A percentile compares a stretch with the other conserved stretches of the same genome.
phyloP scores from a whole-genome alignment of 2,113 vertebrate species.

The Planiliza haematocheilus region DNA sequence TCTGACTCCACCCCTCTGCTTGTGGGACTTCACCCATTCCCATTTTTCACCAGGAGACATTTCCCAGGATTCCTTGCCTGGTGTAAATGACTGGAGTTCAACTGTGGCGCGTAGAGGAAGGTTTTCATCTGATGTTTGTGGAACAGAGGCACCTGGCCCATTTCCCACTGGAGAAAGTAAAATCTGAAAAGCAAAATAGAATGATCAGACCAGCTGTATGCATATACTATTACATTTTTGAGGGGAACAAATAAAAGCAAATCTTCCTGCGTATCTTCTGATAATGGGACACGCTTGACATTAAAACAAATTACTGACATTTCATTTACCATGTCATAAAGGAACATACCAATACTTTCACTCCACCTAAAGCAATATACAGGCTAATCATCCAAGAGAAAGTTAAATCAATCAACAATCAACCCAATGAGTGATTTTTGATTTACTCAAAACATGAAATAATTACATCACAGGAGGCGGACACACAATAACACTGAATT shows the following conservation, averaged over 20 bases:
- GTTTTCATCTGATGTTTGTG: slow-evolving; percentile 27
- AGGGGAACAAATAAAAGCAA: background rate
- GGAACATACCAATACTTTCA: no score
- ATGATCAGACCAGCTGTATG: background rate
- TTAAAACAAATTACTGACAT: no score
- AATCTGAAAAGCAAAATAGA: slow-evolving; percentile 55
- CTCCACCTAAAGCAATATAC: no score
- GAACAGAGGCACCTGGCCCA: slow-evolving; percentile 23
- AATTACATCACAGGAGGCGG: background rate
- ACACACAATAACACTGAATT: background rate
- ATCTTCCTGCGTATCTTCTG: no score
- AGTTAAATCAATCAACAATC: no score
- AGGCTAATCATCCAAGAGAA: no score
- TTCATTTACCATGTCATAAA: no score
- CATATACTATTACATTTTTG: background rate
- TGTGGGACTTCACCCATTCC: slow-evolving; percentile 81
- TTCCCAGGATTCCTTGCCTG: slow-evolving; percentile 87
- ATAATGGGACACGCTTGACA: no score
- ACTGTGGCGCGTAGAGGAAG: slow-evolving; percentile 65
- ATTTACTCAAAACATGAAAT: no score
- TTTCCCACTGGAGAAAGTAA: slow-evolving; percentile 44
- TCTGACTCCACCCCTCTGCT: slow-evolving; percentile 82
- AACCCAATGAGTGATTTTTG: background rate
- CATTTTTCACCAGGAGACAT: slow-evolving; percentile 84
- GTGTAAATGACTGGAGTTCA: slow-evolving; percentile 81